A percentile compares a stretch with the other conserved stretches of the same genome.
phyloP scores from a whole-genome alignment of 2,113 vertebrate genomes.

The Peromyscus leucopus region DNA sequence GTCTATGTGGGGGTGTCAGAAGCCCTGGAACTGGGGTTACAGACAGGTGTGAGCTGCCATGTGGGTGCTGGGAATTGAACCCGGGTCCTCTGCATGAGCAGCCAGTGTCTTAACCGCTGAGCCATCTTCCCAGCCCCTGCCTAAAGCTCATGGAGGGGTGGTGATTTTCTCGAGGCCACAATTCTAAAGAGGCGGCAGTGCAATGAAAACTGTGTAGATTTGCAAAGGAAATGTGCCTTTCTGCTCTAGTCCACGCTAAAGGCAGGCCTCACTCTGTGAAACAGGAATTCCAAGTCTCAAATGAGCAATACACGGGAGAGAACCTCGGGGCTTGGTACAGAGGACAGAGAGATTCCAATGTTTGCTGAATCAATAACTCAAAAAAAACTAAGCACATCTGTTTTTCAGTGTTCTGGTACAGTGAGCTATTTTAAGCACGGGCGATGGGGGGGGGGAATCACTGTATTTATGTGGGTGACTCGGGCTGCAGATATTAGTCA shows the following conservation, averaged over 20 bases:
- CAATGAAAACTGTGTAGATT: background rate
- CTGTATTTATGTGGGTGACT: conserved; percentile 62
- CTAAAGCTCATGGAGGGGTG: background rate
- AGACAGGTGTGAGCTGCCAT: background rate
- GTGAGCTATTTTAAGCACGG: conserved; percentile 62
- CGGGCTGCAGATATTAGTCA: conserved; percentile 72
- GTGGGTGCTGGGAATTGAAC: background rate
- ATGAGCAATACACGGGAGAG: background rate
- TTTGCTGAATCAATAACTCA: conserved; percentile 67
- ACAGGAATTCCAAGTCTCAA: conserved; percentile 22
- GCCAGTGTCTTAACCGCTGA: background rate
- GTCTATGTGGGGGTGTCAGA: background rate
- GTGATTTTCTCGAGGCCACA: background rate
- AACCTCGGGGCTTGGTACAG: background rate
- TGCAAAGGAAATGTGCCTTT: conserved; percentile 50
- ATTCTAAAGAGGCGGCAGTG: background rate
- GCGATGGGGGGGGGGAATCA: background rate
- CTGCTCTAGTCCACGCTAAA: background rate
- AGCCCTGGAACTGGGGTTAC: background rate
- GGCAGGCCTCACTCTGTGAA: conserved; percentile 1
- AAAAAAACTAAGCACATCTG: conserved; percentile 59
- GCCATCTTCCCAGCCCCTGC: background rate
- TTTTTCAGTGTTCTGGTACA: conserved; percentile 51
- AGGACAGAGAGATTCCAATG: background rate
- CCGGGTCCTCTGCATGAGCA: background rate